Percentiles rank a stretch among this genome's conserved stretches.
These are phyloP conservation scores for Drosophila pullipes DNA, from an alignment of 2,888 invertebrate species.

Conservation along the genomic window DNA sequence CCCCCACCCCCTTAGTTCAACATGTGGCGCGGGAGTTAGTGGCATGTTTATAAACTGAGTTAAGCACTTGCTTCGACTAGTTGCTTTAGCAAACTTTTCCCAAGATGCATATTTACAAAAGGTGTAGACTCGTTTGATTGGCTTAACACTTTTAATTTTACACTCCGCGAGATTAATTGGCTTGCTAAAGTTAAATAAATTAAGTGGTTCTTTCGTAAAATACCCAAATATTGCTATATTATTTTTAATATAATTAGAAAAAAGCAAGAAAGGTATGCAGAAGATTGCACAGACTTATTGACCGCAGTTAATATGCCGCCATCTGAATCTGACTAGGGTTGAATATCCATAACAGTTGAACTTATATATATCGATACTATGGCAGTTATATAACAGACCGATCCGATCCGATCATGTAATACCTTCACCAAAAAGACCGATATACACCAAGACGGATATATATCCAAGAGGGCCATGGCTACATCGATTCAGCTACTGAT, in stretches of 20 bases:
- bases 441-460: background rate
- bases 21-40: background rate
- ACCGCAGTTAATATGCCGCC: background rate
- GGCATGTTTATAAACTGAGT: constrained; percentile 14
- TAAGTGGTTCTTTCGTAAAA: background rate
- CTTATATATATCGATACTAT: background rate
- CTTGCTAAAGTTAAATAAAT: background rate
- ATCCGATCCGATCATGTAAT: background rate
- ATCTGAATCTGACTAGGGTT: background rate
- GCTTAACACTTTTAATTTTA: background rate
- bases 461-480: background rate
- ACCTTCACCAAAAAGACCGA: background rate
- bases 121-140: background rate
- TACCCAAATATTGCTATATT: background rate
- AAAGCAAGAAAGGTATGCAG: background rate
- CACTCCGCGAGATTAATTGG: background rate
- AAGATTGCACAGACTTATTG: background rate
- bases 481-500: background rate
- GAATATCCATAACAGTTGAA: background rate
- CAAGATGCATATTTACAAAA: constrained; percentile 14
- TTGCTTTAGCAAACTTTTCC: constrained; percentile 24
- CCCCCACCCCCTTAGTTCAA: background rate
- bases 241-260: background rate
- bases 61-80: constrained; percentile 25
- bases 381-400: background rate